Evolutionary conservation across 2,797 vertebrate genomes (phyloP), one percentile per base, ranked within the genome.

Genomic region (Pampus argenteus): DNA sequence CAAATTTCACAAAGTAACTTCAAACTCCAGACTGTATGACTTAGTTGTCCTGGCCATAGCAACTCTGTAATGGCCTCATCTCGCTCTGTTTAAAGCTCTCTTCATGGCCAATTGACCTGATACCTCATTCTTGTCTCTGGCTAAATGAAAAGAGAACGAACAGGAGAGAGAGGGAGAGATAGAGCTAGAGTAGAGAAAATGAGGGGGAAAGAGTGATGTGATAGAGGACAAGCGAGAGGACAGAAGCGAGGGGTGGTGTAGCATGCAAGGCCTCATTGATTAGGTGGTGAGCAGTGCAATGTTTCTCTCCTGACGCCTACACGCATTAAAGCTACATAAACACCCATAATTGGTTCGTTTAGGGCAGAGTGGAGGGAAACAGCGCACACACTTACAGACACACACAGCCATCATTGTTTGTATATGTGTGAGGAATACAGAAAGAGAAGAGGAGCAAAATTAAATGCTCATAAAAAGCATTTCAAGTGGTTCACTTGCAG

Each of bases 51-150:
- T n/a, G 63, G 73, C 66, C 74, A 66, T 66, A 81, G 71, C 76
- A 81, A 78, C 85, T 85, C 78, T 79, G 83, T 86, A 75, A 89
- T 82, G 73, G 80, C 71, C 78, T 87, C 83, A 82, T 82, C 77
- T 86, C 76, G 74, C 76, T 77, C 82, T 5, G 62, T 88, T 92
- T 90, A 89, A 91, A 88, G 79, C 88, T 88, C 81, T 93, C 90
- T 92, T 93, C 92, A 94, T 88, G 92, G 89, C 89, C 92, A 95
- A 93, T 94, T 94, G 93, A 90, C 89, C 90, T 82, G 86, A 89
- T 86, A 82, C 82, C 86, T 92, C 83, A 83, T 85, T 87, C 85
- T 86, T 89, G 86, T 92, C 90, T 90, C 78, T 58, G 25, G 70
- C 88, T 93, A 94, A 94, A 93, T 93, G 91, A 92, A 89, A 85